Conservation (phyloP, 2,888 invertebrate genomes). For the Bimastos eiseni region DNA sequence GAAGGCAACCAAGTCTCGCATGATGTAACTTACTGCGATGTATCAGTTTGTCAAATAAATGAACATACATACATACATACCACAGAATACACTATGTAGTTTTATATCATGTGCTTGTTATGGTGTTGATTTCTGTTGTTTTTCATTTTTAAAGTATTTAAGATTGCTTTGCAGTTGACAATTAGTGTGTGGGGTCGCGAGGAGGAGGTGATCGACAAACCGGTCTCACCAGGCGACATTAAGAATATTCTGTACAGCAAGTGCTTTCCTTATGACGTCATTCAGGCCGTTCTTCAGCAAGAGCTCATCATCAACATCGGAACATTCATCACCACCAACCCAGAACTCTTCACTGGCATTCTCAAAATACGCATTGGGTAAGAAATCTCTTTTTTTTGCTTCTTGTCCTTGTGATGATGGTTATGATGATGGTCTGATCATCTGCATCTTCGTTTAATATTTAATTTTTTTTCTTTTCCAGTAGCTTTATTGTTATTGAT, state of each 20-base stretch:
- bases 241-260: constrained; percentile 81
- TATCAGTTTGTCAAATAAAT: no score
- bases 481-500: no score
- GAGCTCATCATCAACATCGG: constrained; percentile 93
- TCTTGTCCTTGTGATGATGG: neutral
- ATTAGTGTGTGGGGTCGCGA: constrained; percentile 91
- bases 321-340: constrained; percentile 85
- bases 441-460: neutral
- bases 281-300: constrained; percentile 88
- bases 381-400: constrained; percentile 38
- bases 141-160: neutral
- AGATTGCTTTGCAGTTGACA: constrained; percentile 70
- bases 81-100: neutral
- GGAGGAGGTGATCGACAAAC: constrained; percentile 89
- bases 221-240: constrained; percentile 93
- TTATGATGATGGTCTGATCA: neutral
- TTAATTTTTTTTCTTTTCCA: neutral
- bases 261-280: constrained; percentile 75
- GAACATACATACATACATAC: no score
- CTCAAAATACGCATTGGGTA: constrained; percentile 77
- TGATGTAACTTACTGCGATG: no score
- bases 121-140: neutral
- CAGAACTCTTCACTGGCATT: constrained; percentile 92
- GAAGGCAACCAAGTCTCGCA: no score
- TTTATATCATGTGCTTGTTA: neutral